Evolutionary conservation across 2,113 vertebrate genomes (phyloP).

Genomic region (Solenodon paradoxus): DNA sequence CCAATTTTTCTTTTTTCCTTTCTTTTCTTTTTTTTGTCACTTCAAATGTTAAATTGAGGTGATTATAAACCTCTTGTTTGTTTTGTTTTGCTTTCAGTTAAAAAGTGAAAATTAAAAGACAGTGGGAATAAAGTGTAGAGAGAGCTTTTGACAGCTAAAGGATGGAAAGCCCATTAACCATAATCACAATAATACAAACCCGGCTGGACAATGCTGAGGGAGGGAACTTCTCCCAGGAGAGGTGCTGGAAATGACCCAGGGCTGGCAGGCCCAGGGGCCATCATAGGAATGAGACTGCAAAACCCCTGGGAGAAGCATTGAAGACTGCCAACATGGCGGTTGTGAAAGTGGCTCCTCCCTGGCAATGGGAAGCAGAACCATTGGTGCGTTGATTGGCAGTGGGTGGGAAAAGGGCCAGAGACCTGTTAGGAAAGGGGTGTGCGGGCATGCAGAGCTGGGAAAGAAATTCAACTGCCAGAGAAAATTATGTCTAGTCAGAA

Average conservation of each 20-base stretch:
- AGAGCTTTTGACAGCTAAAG: constrained; percentile 61
- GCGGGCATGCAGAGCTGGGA: neutral
- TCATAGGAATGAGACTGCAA: neutral
- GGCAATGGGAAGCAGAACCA: neutral
- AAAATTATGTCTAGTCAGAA: constrained; percentile 2
- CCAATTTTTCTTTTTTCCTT: constrained; percentile 44
- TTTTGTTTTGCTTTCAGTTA: constrained; percentile 68
- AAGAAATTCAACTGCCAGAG: neutral
- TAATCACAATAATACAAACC: constrained; percentile 58
- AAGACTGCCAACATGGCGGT: neutral
- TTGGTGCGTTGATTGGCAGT: neutral
- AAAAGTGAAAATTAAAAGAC: constrained; percentile 73
- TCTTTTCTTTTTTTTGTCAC: neutral
- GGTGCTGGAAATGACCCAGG: constrained; percentile 5
- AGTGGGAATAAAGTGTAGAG: constrained; percentile 57
- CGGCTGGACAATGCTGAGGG: constrained; percentile 44
- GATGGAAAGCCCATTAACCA: constrained; percentile 61
- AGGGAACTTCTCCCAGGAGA: constrained; percentile 37
- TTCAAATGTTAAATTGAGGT: constrained; percentile 70
- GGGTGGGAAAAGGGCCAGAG: neutral
- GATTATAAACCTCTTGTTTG: constrained; percentile 74
- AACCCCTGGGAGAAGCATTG: neutral
- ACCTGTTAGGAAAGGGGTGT: neutral
- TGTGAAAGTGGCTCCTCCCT: neutral
- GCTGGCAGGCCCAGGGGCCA: neutral